A percentile compares a stretch with the other conserved stretches of the same genome.
Evolutionary conservation across 2,888 invertebrate species (phyloP).

Genomic region (Drosophila lutescens): DNA sequence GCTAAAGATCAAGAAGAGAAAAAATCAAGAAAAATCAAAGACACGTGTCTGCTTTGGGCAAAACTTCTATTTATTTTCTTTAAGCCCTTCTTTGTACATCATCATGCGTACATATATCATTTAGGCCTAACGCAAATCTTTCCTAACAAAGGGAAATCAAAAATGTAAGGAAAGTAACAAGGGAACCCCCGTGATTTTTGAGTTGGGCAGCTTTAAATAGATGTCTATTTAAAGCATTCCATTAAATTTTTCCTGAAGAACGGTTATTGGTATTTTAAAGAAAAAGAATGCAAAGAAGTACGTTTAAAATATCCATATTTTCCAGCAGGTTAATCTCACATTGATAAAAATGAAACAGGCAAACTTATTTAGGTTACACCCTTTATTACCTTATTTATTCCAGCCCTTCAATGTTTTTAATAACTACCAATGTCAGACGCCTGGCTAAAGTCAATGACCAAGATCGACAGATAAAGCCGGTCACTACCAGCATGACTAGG

Average conservation of each 20-base stretch:
- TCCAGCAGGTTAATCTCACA: background rate
- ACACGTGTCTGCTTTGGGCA: conserved; percentile 25
- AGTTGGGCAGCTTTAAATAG: background rate
- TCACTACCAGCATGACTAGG: conserved; percentile 13
- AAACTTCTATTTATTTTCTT: background rate
- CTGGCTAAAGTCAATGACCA: conserved; percentile 27
- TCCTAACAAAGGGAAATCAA: background rate
- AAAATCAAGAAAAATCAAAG: background rate
- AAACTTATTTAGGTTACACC: background rate
- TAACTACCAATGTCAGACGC: background rate
- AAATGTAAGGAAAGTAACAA: background rate
- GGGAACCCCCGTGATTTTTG: conserved; percentile 11
- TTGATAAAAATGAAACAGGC: background rate
- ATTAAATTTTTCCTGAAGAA: too few species aligned
- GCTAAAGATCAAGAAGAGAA: conserved; percentile 25
- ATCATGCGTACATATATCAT: background rate
- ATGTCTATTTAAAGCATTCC: too few species aligned
- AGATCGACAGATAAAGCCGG: conserved; percentile 27
- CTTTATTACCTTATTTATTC: background rate
- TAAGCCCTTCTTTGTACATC: background rate
- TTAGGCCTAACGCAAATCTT: background rate
- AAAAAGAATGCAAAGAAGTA: too few species aligned
- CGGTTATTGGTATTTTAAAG: too few species aligned
- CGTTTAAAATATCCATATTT: too few species aligned
- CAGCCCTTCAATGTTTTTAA: background rate